phyloP scores from a whole-genome alignment of 2,113 vertebrate species.

The Saiga tatarica region DNA sequence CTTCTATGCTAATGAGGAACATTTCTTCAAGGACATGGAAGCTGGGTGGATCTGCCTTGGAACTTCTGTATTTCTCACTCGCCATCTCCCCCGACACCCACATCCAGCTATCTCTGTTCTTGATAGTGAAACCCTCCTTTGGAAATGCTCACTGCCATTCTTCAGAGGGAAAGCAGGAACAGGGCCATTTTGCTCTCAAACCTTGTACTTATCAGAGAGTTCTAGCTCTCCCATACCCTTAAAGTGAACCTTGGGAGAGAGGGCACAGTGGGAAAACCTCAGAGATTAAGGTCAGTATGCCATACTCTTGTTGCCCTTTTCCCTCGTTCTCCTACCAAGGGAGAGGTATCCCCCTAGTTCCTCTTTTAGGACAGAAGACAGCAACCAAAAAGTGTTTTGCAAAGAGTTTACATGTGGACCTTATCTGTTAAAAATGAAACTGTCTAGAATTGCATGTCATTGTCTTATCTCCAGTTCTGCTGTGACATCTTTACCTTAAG shows the following conservation, averaged over 20 bases:
- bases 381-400: not conserved
- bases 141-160: not conserved
- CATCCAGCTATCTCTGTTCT: not conserved
- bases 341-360: not conserved
- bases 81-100: rapidly evolving
- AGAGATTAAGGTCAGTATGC: not conserved
- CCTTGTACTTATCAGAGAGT: not conserved
- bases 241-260: not conserved
- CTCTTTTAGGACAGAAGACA: not conserved
- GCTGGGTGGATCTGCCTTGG: not conserved
- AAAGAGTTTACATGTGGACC: not conserved
- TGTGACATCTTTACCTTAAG: not conserved
- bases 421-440: not conserved
- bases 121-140: not conserved
- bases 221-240: not conserved
- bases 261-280: not conserved
- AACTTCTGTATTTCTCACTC: not conserved
- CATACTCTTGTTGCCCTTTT: not conserved
- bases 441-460: not conserved
- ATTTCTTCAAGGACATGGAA: not conserved
- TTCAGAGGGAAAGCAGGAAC: not conserved
- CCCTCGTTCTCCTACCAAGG: not conserved
- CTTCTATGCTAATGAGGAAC: not conserved
- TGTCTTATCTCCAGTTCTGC: not conserved
- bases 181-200: not conserved